Percentiles rank a stretch among this genome's conserved stretches.
These are phyloP conservation scores for Nephila pilipes DNA, from an alignment of 1,140 invertebrate species.

Conservation along the genomic window DNA sequence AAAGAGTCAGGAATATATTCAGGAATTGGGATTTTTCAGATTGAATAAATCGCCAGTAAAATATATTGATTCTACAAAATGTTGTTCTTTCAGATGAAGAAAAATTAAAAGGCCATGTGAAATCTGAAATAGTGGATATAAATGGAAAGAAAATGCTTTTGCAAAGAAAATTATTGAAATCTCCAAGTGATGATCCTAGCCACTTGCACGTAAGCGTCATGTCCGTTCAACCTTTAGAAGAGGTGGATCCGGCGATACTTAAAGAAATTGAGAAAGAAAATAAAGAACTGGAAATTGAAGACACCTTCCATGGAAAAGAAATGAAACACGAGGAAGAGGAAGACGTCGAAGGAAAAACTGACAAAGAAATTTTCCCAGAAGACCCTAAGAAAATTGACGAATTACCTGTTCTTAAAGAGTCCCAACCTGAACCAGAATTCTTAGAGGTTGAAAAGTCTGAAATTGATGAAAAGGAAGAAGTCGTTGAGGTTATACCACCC, in stretches of 20 bases:
- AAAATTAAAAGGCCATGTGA: not conserved
- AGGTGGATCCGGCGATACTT: slow-evolving; percentile 14
- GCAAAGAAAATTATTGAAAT: slow-evolving; percentile 17
- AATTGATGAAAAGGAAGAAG: not conserved
- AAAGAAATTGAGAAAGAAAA: slow-evolving; percentile 1
- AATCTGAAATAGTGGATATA: slow-evolving; percentile 12
- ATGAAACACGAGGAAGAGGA: not conserved
- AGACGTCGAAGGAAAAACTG: not conserved
- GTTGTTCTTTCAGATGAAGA: not conserved
- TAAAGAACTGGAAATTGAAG: not conserved
- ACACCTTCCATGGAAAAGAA: not conserved
- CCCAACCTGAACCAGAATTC: not conserved
- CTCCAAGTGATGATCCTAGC: not conserved
- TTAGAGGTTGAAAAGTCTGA: not conserved
- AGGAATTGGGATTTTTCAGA: no score
- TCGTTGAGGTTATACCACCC: not conserved
- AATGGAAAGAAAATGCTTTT: slow-evolving; percentile 20
- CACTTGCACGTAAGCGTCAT: not conserved
- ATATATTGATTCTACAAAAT: not conserved
- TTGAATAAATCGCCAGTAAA: not conserved
- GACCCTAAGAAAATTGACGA: no score
- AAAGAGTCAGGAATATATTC: no score
- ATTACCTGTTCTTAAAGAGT: not conserved
- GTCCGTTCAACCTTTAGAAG: slow-evolving; percentile 18
- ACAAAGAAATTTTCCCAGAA: not conserved